Base-by-base conservation (phyloP, 2,888 invertebrate genomes). In the Dolomedes plantarius region DNA sequence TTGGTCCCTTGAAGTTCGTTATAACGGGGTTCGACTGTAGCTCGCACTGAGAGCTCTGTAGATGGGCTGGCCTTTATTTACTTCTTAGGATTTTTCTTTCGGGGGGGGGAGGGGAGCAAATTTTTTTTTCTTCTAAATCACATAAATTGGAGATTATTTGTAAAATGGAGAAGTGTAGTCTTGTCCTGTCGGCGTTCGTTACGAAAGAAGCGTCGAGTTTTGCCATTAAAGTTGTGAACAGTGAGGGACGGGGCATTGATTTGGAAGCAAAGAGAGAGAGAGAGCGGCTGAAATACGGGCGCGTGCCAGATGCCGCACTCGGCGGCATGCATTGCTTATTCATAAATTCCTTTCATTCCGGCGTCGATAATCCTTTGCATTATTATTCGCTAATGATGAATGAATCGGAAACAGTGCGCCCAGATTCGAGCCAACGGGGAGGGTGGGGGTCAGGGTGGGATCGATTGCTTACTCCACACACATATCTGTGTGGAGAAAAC, bases 351-450 rank as follows among this genome's bases (percentile, higher is more conserved):
- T 80, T 73, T 80, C 80, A 80, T 80, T 67, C 73, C 68, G 31
- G 50, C 73, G 73, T 80, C 80, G 80, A 74, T 80, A 80, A 80
- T 80, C 80, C 67, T 74, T 80, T 80, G 73, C 80, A 73, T 80
- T 80, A 80, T 80, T 80, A 80, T 80, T 74, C 80, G 80, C 74
- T 80, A 80, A 80, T 80, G 80, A 74, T 74, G 80, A 74, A 80
- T 80, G 80, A 80, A 80, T 73, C 74, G 74, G 80, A 73, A 80
- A 80, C 73, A 73, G 79, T 80, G 79, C 65, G 72, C 72, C 69
- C 71, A 73, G 80, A 80, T 80, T 80, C 73, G 56, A 41, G 71
- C 69, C 56, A 56, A 56, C 6, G 56, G 56, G 56, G 23, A 23
- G 56, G 56, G 56, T 56, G 23, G 6, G 46, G 56, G 56, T 56